These are phyloP conservation scores for Gnathonemus echidnorhynchus DNA, from an alignment of 2,113 vertebrate species.

Conservation along the genomic window DNA sequence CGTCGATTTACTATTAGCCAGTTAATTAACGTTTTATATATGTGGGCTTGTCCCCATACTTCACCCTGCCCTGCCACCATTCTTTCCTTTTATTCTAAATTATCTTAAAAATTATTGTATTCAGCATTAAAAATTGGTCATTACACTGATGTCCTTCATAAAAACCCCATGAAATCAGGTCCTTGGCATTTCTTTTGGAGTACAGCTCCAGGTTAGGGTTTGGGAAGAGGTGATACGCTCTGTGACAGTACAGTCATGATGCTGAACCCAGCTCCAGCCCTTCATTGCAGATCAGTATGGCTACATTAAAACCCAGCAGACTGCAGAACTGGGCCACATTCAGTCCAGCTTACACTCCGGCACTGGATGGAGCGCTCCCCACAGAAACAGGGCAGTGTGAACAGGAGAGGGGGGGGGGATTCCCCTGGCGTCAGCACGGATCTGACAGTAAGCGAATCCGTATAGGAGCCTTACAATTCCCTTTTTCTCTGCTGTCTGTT, in stretches of 20 bases:
- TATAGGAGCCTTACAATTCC: neutral
- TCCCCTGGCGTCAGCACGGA: neutral
- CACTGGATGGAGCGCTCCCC: neutral
- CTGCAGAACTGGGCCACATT: neutral
- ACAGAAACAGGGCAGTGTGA: neutral
- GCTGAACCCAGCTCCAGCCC: neutral
- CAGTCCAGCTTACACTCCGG: neutral
- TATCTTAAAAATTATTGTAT: neutral
- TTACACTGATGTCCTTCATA: neutral
- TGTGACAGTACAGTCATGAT: neutral
- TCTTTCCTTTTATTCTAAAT: neutral
- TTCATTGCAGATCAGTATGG: neutral
- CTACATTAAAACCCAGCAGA: neutral
- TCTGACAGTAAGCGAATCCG: neutral
- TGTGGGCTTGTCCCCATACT: neutral
- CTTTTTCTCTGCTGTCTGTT: slow-evolving; percentile 32
- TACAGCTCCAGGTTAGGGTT: neutral
- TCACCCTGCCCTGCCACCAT: neutral
- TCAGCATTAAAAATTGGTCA: neutral
- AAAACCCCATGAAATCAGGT: neutral
- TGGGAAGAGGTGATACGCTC: neutral
- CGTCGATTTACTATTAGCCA: neutral
- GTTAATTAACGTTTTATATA: neutral
- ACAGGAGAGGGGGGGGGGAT: neutral
- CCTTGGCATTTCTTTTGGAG: neutral